Conservation (phyloP, 2,797 vertebrate species). For the Lagocephalus sceleratus region DNA sequence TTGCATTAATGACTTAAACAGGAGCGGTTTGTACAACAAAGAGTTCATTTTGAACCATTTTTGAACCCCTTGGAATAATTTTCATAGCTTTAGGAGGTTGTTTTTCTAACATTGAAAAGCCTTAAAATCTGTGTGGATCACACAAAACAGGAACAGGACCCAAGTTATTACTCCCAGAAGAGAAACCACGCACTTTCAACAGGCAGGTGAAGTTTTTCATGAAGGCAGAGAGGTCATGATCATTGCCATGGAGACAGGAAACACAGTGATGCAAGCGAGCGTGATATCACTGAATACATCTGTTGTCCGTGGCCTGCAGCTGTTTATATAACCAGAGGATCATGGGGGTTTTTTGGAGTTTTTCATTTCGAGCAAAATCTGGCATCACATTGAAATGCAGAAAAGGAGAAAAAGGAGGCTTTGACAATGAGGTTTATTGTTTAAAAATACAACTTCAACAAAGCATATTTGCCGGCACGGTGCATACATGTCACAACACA, state of each 20-base stretch:
- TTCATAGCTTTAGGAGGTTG: no score
- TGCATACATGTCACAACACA: constrained; percentile 49
- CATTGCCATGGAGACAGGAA: constrained; percentile 50
- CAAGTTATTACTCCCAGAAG: background rate
- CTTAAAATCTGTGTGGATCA: background rate
- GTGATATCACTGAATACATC: constrained; percentile 58
- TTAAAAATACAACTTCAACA: constrained; percentile 38
- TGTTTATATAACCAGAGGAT: constrained; percentile 47
- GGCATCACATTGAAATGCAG: constrained; percentile 9
- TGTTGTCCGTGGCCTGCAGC: constrained; percentile 28
- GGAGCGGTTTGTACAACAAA: no score
- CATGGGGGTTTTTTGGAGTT: constrained; percentile 25
- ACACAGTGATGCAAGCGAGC: constrained; percentile 54
- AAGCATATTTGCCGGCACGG: constrained; percentile 38
- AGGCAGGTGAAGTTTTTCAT: constrained; percentile 19
- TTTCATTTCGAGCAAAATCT: constrained; percentile 23
- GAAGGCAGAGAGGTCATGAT: constrained; percentile 25
- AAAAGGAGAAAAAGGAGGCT: constrained; percentile 28
- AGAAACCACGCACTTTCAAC: constrained; percentile 19
- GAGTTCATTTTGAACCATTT: no score
- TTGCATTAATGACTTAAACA: no score
- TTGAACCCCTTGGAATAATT: no score
- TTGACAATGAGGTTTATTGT: constrained; percentile 61
- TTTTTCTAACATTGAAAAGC: no score
- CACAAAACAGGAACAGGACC: background rate